Conservation (phyloP, 1,140 invertebrate species). For the Saccostrea echinata region DNA sequence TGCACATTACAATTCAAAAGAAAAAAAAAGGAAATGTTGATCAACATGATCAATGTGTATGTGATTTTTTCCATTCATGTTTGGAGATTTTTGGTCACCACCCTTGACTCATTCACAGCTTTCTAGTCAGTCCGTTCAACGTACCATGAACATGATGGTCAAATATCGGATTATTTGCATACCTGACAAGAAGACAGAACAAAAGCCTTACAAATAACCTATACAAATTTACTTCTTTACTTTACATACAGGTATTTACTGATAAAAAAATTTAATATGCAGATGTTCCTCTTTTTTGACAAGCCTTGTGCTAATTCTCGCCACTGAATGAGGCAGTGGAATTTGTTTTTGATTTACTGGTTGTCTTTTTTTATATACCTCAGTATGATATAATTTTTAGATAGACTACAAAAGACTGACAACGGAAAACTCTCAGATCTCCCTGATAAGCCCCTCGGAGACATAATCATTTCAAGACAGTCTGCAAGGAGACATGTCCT, state of each 20-base stretch:
- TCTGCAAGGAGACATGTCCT: not conserved
- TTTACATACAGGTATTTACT: not conserved
- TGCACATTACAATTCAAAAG: no score
- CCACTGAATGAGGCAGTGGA: not conserved
- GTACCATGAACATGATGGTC: constrained; percentile 27
- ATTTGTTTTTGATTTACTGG: constrained; percentile 12
- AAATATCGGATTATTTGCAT: constrained; percentile 33
- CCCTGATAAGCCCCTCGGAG: not conserved
- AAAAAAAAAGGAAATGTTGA: no score
- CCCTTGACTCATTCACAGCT: not conserved
- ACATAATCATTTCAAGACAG: not conserved
- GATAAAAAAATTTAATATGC: constrained; percentile 26
- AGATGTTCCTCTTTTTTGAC: constrained; percentile 4
- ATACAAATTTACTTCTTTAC: not conserved
- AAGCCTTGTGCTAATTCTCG: not conserved
- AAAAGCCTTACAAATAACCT: not conserved
- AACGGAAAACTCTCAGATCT: not conserved
- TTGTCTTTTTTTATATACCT: constrained; percentile 13
- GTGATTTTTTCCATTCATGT: not conserved
- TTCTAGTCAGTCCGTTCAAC: not conserved
- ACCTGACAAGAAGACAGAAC: not conserved
- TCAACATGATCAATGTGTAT: no score
- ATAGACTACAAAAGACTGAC: not conserved
- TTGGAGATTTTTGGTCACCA: not conserved
- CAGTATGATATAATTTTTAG: not conserved